Conservation (phyloP, 2,797 vertebrate species). For the Rallus crepitans region DNA sequence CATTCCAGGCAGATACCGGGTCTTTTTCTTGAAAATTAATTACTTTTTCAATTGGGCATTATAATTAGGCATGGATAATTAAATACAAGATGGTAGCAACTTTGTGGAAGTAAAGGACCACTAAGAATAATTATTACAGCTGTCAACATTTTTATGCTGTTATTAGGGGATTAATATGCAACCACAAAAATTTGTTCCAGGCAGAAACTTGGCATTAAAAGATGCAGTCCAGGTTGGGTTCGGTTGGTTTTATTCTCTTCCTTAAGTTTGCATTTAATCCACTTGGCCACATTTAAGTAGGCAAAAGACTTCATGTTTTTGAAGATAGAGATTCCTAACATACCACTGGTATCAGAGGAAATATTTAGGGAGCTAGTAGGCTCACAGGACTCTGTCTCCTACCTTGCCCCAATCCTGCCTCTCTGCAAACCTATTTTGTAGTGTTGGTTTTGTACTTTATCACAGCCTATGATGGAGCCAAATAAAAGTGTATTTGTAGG, state of each 20-base stretch:
- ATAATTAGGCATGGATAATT: conserved; percentile 34
- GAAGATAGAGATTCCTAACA: conserved; percentile 35
- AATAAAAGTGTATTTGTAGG: background rate
- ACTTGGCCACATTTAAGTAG: conserved; percentile 11
- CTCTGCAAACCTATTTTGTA: background rate
- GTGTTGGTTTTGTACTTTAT: background rate
- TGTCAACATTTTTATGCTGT: conserved; percentile 55
- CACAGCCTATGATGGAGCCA: background rate
- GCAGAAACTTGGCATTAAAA: conserved; percentile 52
- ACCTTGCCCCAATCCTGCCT: background rate
- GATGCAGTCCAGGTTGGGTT: background rate
- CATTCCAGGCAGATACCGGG: background rate
- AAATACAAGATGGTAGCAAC: conserved; percentile 28
- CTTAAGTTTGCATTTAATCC: conserved; percentile 3
- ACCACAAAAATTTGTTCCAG: conserved; percentile 52
- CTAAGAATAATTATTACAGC: background rate
- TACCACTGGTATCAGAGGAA: conserved; percentile 30
- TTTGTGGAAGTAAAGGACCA: background rate
- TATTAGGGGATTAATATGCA: conserved; percentile 50
- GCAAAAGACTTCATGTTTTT: background rate
- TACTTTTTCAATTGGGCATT: background rate
- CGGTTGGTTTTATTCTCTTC: background rate
- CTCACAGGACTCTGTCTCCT: background rate
- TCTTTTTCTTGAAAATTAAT: background rate
- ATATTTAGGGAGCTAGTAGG: background rate